Percentiles rank a stretch among this genome's conserved stretches.
phyloP scores from a whole-genome alignment of 2,888 invertebrate genomes.

The Trypoxylon attenuatum region DNA sequence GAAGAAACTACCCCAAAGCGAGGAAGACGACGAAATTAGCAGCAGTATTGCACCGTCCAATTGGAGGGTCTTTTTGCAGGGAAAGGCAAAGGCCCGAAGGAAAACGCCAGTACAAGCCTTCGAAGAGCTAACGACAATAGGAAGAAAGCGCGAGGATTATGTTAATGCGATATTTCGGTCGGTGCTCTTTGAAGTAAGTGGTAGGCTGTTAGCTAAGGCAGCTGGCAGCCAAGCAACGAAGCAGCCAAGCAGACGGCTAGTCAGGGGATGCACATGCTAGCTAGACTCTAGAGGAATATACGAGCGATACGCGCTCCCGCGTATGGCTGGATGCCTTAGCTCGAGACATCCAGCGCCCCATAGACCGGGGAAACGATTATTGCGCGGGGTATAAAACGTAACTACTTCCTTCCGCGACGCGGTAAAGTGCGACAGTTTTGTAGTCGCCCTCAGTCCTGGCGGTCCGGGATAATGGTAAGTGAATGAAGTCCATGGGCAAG shows the following conservation, averaged over 20 bases:
- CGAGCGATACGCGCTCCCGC: conserved; percentile 22
- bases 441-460: conserved; percentile 46
- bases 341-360: conserved; percentile 38
- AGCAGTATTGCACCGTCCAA: neutral
- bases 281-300: conserved; percentile 20
- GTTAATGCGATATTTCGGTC: conserved; percentile 11
- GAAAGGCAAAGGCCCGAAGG: neutral
- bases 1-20: neutral
- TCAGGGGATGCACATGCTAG: conserved; percentile 10
- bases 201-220: neutral
- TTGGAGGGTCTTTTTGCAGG: neutral
- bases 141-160: neutral
- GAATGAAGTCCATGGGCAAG: conserved; percentile 61
- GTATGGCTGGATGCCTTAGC: conserved; percentile 34
- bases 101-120: neutral
- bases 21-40: no score
- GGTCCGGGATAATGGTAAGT: conserved; percentile 60
- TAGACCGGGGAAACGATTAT: conserved; percentile 66
- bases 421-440: conserved; percentile 65
- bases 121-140: neutral
- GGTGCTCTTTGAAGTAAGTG: neutral
- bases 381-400: conserved; percentile 65
- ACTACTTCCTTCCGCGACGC: conserved; percentile 62
- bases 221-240: conserved; percentile 6
- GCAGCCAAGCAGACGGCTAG: conserved; percentile 1